These are phyloP conservation scores for Drosophila pegasa DNA, from an alignment of 2,888 invertebrate species.

Conservation along the genomic window DNA sequence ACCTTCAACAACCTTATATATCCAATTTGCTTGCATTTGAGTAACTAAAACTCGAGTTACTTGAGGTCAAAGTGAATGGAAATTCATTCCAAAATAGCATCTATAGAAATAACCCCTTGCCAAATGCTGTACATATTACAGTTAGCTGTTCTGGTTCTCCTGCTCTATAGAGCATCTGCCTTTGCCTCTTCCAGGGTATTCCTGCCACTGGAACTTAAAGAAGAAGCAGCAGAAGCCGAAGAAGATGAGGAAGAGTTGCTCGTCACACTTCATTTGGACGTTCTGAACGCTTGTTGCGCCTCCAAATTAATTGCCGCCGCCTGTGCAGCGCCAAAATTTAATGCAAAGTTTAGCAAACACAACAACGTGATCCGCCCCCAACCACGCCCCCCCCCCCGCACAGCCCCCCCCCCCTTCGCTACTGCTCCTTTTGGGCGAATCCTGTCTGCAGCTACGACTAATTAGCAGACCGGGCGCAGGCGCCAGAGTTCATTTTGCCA, in stretches of 20 bases:
- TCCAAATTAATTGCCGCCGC: constrained; percentile 77
- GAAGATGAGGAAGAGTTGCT: constrained; percentile 15
- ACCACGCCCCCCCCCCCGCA: background rate
- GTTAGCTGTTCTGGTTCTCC: too few relatives aligned
- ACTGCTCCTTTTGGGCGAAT: background rate
- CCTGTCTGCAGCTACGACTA: constrained; percentile 52
- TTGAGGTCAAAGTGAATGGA: background rate
- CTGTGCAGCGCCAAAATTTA: constrained; percentile 76
- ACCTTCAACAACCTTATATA: background rate
- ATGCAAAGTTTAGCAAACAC: constrained; percentile 77
- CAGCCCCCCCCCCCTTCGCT: background rate
- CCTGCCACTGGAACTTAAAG: too few relatives aligned
- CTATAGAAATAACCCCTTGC: accelerated
- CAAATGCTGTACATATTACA: too few relatives aligned
- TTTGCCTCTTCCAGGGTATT: constrained; percentile 22
- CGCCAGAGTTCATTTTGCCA: constrained; percentile 57
- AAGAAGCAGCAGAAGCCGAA: background rate
- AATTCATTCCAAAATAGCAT: too few relatives aligned
- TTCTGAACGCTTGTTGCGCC: constrained; percentile 79
- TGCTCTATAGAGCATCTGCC: background rate
- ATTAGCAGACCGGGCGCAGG: constrained; percentile 71
- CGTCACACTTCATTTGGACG: constrained; percentile 77
- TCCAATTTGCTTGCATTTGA: background rate
- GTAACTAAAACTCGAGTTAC: background rate
- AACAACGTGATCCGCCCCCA: constrained; percentile 36